A percentile compares a stretch with the other conserved stretches of the same genome.
These are phyloP conservation scores for Poeciliopsis paucimaculata DNA, from an alignment of 2,797 vertebrate species.

Conservation along the genomic window DNA sequence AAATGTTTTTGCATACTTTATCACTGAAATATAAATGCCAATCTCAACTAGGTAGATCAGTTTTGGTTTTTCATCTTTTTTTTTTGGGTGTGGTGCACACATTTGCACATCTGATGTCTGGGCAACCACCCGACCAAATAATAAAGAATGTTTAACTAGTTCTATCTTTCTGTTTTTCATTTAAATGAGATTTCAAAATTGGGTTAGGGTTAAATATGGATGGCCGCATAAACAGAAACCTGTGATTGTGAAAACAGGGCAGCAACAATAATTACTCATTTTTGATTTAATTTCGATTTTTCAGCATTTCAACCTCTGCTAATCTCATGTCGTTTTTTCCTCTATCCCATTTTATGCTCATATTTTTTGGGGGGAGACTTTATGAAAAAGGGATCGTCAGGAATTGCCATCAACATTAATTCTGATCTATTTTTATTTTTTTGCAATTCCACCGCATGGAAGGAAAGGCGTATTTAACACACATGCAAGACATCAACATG, in stretches of 20 bases:
- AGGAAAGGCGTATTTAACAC: not conserved
- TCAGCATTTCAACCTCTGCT: not conserved
- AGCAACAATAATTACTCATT: no score
- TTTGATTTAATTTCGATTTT: not conserved
- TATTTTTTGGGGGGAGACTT: not conserved
- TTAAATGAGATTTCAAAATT: not conserved
- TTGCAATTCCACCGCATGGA: not conserved
- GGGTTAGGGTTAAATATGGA: no score
- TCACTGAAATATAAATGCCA: slow-evolving; percentile 19
- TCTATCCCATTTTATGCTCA: not conserved
- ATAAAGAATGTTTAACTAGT: slow-evolving; percentile 10
- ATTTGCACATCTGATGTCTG: slow-evolving; percentile 58
- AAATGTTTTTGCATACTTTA: slow-evolving; percentile 32
- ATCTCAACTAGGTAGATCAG: slow-evolving; percentile 29
- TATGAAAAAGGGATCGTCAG: not conserved
- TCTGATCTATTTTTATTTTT: not conserved
- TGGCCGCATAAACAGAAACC: not conserved
- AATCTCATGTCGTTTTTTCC: not conserved
- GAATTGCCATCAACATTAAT: not conserved
- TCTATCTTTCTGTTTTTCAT: not conserved
- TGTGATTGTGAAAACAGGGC: not conserved
- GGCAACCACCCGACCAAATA: slow-evolving; percentile 32
- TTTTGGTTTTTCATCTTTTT: slow-evolving; percentile 17
- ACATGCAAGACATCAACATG: not conserved
- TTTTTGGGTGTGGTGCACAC: slow-evolving; percentile 40